Evolutionary conservation across 2,888 invertebrate genomes (phyloP).

Genomic region (Dorcus parallelipipedus): DNA sequence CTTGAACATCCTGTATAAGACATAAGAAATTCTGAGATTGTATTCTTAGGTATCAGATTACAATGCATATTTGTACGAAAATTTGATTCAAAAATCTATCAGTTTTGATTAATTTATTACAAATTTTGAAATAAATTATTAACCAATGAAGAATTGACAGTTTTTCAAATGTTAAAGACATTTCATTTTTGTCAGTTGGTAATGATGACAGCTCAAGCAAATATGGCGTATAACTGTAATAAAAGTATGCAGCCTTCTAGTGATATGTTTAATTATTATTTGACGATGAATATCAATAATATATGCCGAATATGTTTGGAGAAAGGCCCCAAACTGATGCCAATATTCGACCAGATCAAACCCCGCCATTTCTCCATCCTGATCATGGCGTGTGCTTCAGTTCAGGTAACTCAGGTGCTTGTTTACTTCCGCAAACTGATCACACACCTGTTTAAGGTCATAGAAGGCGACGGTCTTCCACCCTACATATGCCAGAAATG

Average conservation of each 20-base stretch:
- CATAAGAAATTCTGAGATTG: no score
- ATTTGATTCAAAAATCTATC: no score
- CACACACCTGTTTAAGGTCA: conserved; percentile 37
- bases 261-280: conserved; percentile 45
- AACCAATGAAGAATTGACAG: no score
- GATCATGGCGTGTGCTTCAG: conserved; percentile 49
- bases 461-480: conserved; percentile 46
- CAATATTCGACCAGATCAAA: conserved; percentile 48
- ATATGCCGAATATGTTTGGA: conserved; percentile 48
- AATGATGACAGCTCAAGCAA: no score
- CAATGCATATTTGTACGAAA: no score
- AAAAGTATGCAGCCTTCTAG: conserved; percentile 36
- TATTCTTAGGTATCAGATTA: no score
- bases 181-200: no score
- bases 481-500: conserved; percentile 47
- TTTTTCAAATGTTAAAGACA: no score
- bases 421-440: neutral
- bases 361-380: conserved; percentile 47
- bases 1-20: no score
- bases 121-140: no score
- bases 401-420: conserved; percentile 39
- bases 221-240: conserved; percentile 34
- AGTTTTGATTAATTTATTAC: no score
- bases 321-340: conserved; percentile 45
- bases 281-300: conserved; percentile 46